These are phyloP conservation scores for Rana temporaria DNA, from an alignment of 2,113 vertebrate species.

Conservation along the genomic window DNA sequence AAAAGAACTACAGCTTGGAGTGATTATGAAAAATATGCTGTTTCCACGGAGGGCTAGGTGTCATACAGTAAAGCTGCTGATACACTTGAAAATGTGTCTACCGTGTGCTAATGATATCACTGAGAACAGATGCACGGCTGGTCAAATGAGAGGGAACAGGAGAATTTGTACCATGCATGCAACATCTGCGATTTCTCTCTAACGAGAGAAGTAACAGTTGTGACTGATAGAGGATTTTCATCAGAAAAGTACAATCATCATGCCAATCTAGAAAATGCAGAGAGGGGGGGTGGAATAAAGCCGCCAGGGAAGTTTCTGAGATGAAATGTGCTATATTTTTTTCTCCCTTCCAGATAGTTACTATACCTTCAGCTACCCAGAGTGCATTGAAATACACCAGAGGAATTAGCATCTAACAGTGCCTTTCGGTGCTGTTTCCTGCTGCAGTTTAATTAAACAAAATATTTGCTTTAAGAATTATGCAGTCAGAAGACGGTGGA, in stretches of 20 bases:
- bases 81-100: constrained; percentile 41
- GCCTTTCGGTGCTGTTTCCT: neutral
- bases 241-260: constrained; percentile 39
- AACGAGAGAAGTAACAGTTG: constrained; percentile 35
- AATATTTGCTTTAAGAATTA: constrained; percentile 29
- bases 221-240: constrained; percentile 37
- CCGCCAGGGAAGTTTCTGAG: neutral
- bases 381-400: neutral
- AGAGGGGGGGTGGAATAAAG: neutral
- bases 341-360: neutral
- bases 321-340: neutral
- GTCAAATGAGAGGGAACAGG: constrained; percentile 31
- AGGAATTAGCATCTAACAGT: neutral
- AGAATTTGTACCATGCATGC: constrained; percentile 27
- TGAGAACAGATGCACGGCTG: constrained; percentile 53
- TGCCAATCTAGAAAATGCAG: constrained; percentile 14
- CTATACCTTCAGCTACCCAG: neutral
- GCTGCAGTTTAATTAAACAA: constrained; percentile 17
- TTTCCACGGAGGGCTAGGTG: constrained; percentile 19
- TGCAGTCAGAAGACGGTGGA: neutral
- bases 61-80: constrained; percentile 34
- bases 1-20: constrained; percentile 7
- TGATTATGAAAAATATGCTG: constrained; percentile 36
- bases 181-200: constrained; percentile 35
- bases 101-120: constrained; percentile 10